phyloP scores from a whole-genome alignment of 2,888 invertebrate genomes.

The Philaethria dido region DNA sequence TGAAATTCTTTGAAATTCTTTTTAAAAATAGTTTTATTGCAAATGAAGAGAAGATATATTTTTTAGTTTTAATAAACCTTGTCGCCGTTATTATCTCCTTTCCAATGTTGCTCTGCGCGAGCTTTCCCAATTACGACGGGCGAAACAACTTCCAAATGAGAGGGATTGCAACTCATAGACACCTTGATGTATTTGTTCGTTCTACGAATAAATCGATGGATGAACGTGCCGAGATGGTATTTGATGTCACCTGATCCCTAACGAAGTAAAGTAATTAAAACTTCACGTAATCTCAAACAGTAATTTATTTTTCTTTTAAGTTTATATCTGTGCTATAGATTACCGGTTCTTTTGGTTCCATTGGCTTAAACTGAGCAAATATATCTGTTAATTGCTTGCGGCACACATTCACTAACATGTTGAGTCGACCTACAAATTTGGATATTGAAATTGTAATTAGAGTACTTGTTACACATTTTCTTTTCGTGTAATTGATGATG shows the following conservation, averaged over 20 bases:
- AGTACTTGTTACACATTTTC: constrained; percentile 11
- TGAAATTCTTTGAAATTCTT: not conserved
- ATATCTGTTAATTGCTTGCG: constrained; percentile 95
- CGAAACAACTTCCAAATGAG: constrained; percentile 95
- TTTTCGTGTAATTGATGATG: not conserved
- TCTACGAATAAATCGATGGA: constrained; percentile 89
- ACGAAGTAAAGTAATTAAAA: not conserved
- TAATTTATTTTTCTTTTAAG: not conserved
- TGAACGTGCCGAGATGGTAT: constrained; percentile 95
- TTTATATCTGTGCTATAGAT: not conserved
- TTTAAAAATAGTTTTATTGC: not conserved
- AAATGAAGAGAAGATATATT: not conserved
- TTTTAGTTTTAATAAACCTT: constrained; percentile 57
- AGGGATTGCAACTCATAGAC: constrained; percentile 97
- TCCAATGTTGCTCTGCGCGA: constrained; percentile 93
- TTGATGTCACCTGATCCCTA: constrained; percentile 95
- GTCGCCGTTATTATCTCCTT: constrained; percentile 89
- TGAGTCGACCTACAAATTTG: constrained; percentile 86
- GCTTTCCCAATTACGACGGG: constrained; percentile 95
- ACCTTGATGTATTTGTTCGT: constrained; percentile 91
- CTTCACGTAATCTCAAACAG: not conserved
- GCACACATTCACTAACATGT: constrained; percentile 95
- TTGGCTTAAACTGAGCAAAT: constrained; percentile 95
- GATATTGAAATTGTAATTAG: constrained; percentile 15
- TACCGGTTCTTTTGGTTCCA: constrained; percentile 90